phyloP scores from a whole-genome alignment of 2,797 vertebrate species.

The Esox masquinongy region DNA sequence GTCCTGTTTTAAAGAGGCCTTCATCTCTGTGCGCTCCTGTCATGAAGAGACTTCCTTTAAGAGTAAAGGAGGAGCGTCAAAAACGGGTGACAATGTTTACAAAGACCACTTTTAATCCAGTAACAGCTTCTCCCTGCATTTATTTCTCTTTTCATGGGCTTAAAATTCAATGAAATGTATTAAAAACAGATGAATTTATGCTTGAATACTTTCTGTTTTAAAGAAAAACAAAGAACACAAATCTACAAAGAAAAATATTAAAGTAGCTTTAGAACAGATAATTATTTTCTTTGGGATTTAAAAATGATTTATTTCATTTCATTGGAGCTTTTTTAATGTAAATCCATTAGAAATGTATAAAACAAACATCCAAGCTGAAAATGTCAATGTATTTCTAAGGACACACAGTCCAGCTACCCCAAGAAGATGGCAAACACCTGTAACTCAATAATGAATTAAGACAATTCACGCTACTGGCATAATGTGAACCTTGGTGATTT shows the following conservation, averaged over 20 bases:
- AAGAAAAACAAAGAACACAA: constrained; percentile 48
- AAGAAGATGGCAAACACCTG: neutral
- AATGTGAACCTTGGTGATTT: neutral
- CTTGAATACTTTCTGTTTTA: constrained; percentile 58
- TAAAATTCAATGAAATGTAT: constrained; percentile 74
- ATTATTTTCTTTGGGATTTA: constrained; percentile 56
- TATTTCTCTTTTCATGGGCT: constrained; percentile 78
- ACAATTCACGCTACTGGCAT: neutral
- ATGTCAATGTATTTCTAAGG: neutral
- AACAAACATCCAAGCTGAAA: constrained; percentile 4
- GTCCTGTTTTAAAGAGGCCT: constrained; percentile 70
- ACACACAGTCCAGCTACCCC: neutral
- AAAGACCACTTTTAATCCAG: constrained; percentile 78
- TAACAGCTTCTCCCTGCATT: constrained; percentile 70
- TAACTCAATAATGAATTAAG: neutral
- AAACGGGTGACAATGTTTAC: constrained; percentile 79
- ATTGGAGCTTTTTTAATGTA: constrained; percentile 33
- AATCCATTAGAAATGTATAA: constrained; percentile 13
- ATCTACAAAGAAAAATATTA: constrained; percentile 70
- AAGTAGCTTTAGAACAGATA: constrained; percentile 50
- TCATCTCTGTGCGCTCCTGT: constrained; percentile 69
- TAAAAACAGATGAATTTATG: constrained; percentile 78
- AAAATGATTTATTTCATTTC: constrained; percentile 50
- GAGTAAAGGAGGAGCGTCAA: constrained; percentile 69
- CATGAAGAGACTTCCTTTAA: constrained; percentile 72